Conservation (phyloP, 1,140 invertebrate genomes). For the Euura lappo region DNA sequence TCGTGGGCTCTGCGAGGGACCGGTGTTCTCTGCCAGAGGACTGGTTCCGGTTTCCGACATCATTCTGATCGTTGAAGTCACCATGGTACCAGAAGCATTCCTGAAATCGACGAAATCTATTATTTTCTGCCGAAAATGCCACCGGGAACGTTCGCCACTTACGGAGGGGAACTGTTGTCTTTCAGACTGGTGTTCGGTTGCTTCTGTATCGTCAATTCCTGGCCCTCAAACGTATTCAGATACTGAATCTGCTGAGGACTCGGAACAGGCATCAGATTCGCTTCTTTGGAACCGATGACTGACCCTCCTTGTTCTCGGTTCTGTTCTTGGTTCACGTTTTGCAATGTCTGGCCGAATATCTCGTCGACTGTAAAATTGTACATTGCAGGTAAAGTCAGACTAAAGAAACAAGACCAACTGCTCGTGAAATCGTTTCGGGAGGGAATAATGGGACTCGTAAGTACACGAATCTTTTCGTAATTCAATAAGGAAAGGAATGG, state of each 20-base stretch:
- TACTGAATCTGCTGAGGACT: constrained; percentile 96
- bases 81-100: constrained; percentile 20
- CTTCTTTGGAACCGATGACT: constrained; percentile 72
- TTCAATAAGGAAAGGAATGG: too few species aligned
- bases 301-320: constrained; percentile 60
- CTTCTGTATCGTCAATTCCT: constrained; percentile 96
- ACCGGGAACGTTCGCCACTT: constrained; percentile 41
- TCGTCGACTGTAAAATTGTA: constrained; percentile 66
- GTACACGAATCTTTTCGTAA: too few species aligned
- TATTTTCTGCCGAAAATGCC: too few species aligned
- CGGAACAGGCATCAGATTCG: constrained; percentile 93
- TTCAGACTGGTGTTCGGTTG: constrained; percentile 91
- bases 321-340: constrained; percentile 79
- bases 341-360: constrained; percentile 80
- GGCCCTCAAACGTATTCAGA: constrained; percentile 93
- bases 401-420: too few species aligned
- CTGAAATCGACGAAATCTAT: constrained; percentile 24
- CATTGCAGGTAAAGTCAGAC: background rate
- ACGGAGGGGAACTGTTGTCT: constrained; percentile 69
- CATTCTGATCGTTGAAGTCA: constrained; percentile 46
- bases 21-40: constrained; percentile 55
- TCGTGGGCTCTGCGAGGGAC: constrained; percentile 55
- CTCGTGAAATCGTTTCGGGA: too few species aligned
- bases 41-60: constrained; percentile 49
- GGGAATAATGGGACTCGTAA: too few species aligned